Percentiles rank a stretch among this genome's conserved stretches.
Evolutionary conservation across 1,140 invertebrate genomes (phyloP).

Genomic region (Mycetomoellerius zeteki): DNA sequence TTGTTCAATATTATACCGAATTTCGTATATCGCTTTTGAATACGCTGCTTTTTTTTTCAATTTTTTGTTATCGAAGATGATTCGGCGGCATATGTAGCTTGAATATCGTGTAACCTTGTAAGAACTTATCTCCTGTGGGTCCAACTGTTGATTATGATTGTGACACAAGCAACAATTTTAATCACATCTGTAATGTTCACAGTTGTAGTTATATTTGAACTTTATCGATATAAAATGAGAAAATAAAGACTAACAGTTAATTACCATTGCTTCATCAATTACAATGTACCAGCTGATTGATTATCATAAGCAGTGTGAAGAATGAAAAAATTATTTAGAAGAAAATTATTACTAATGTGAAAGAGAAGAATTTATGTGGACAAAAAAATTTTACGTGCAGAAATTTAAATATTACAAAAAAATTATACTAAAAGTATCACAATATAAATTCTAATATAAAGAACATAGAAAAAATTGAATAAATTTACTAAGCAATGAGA

Average conservation of each 20-base stretch:
- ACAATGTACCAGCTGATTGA: background rate
- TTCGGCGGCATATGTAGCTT: background rate
- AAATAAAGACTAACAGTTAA: background rate
- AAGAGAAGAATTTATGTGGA: background rate
- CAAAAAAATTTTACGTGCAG: background rate
- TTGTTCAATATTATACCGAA: background rate
- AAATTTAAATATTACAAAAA: background rate
- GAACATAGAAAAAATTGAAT: background rate
- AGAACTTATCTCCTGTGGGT: conserved; percentile 41
- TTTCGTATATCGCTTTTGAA: background rate
- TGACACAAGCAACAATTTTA: conserved; percentile 8
- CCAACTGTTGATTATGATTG: conserved; percentile 26
- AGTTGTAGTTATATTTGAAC: background rate
- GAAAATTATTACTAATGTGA: background rate
- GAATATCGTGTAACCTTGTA: conserved; percentile 24
- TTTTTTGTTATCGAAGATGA: background rate
- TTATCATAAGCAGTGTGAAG: background rate
- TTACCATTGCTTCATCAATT: background rate
- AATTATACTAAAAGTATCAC: background rate
- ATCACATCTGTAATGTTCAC: conserved; percentile 25
- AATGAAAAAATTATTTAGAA: background rate
- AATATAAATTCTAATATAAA: background rate
- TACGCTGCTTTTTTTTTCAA: background rate
- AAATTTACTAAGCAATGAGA: background rate
- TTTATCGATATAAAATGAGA: background rate